These are phyloP conservation scores for Gymnorhina tibicen DNA, from an alignment of 2,113 vertebrate genomes.

Conservation along the genomic window DNA sequence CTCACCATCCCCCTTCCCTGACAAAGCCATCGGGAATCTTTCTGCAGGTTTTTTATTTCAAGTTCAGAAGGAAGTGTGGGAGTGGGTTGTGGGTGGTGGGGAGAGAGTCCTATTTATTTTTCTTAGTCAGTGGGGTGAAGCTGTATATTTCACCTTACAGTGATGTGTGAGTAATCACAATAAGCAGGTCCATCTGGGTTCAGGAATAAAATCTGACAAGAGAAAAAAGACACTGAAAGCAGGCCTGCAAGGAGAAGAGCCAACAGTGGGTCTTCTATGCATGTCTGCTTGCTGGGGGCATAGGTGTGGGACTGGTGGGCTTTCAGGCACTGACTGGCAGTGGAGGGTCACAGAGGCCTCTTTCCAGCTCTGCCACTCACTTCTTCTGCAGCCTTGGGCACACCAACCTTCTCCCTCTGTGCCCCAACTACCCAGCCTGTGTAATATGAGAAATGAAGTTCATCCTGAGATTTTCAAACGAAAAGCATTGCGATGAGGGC, in stretches of 20 bases:
- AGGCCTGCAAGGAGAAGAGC: neutral
- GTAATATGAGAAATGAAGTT: neutral
- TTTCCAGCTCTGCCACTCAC: neutral
- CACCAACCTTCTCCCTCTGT: neutral
- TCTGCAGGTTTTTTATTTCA: conserved; percentile 48
- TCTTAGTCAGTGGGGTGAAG: conserved; percentile 44
- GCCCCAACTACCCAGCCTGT: neutral
- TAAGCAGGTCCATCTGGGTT: conserved; percentile 44
- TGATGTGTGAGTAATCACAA: conserved; percentile 40
- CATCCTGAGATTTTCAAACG: neutral
- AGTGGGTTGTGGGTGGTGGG: conserved; percentile 56
- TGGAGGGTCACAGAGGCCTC: neutral
- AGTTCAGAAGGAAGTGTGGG: conserved; percentile 49
- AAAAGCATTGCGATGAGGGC: neutral
- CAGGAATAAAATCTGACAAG: conserved; percentile 25
- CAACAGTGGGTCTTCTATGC: neutral
- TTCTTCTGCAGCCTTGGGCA: neutral
- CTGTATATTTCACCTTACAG: conserved; percentile 27
- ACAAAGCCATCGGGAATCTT: conserved; percentile 48
- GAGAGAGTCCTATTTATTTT: conserved; percentile 61
- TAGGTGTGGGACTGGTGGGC: neutral
- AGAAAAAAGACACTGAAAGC: conserved; percentile 36
- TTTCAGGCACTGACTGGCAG: neutral
- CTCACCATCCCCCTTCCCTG: conserved; percentile 36
- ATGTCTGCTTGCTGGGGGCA: neutral